phyloP scores from a whole-genome alignment of 2,888 invertebrate species.

The Cephus pulcher region DNA sequence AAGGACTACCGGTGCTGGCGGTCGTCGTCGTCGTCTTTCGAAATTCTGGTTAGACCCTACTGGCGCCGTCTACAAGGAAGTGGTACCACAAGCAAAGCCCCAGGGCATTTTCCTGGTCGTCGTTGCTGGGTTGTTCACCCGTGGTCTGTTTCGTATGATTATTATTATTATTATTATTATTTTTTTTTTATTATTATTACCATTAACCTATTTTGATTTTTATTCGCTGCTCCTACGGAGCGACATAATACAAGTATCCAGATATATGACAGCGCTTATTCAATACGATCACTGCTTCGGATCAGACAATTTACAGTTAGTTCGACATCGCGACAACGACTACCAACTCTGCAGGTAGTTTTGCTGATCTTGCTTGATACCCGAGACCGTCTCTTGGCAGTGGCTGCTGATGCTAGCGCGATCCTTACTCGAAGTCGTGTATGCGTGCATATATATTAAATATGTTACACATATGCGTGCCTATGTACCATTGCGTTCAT shows the following conservation, averaged over 20 bases:
- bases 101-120: not conserved
- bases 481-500: not conserved
- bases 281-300: not conserved
- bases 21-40: constrained; percentile 24
- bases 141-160: not conserved
- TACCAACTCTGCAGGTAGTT: constrained; percentile 1
- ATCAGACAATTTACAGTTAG: constrained; percentile 1
- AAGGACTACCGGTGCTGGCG: not conserved
- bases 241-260: not conserved
- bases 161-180: not conserved
- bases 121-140: not conserved
- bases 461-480: not conserved
- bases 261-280: not conserved
- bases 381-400: constrained; percentile 4
- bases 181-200: not conserved
- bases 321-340: not conserved
- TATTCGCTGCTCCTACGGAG: not conserved
- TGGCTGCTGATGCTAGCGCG: not conserved
- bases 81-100: not conserved
- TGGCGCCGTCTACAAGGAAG: constrained; percentile 32
- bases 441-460: not conserved
- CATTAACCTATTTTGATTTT: not conserved
- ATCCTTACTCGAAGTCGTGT: not conserved
- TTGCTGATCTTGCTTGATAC: constrained; percentile 14
- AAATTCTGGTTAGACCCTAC: constrained; percentile 29